Base-by-base conservation (phyloP, 1,140 invertebrate genomes). In the Pseudomyrmex dendroicus region DNA sequence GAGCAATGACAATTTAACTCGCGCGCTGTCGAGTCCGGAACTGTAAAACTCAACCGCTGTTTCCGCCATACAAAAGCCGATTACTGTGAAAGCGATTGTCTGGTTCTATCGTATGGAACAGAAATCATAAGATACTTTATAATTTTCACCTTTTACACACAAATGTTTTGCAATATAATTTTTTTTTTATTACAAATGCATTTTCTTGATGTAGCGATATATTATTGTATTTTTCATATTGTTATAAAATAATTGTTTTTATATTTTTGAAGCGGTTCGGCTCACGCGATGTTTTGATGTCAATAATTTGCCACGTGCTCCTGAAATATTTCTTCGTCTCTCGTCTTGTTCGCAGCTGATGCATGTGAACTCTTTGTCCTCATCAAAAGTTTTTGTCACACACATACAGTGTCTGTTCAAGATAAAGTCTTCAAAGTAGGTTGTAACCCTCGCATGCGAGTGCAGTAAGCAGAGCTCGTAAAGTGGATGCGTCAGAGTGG, bases 401-500 rank as follows among this genome's bases (percentile, higher is more conserved):
- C 44, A 50, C 35, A 25, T 25, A 25, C 25, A 25, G 35, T 35
- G 35, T 35, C 35, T 59, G 63, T 46, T 59, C 17, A 59, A n/a
- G 61, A 72, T 64, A 50, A 80, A 61, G 86, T 70, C 64, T 63
- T 87, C 68, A 87, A 84, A 86, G 56, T 73, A 52, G 13, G 76
- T 77, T 77, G 59, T 82, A 85, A 85, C 83, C 72, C 77, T 62
- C 66, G 66, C 86, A 57, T 70, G 76, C 59, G 66, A 76, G 57
- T 74, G 61, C 54, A 56, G 74, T 57, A 72, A 88, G 85, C 74
- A 73, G 44, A 59, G 48, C 62, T 46, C 25, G 62, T 17, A 46
- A 78, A 83, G 62, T 76, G 59, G 64, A 64, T 73, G 73, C 20
- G 66, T 84, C 82, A 80, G 78, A 88, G 83, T 88, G 87, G 86